Conservation (phyloP, 2,888 invertebrate genomes). For the Scaptomyza parva region DNA sequence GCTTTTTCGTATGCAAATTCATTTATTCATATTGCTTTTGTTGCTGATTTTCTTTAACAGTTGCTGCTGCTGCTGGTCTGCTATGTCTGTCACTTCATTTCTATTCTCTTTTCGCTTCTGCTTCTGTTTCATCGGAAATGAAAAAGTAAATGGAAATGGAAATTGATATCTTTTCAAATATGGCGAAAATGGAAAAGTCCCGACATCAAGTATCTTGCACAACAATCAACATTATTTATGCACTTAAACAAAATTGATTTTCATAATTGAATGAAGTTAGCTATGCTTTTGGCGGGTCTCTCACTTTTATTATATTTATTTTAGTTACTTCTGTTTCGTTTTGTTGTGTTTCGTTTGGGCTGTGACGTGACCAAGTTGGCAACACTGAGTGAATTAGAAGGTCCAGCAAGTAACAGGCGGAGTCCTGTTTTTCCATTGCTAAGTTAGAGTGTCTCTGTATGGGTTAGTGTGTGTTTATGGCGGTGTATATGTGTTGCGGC, state of each 20-base stretch:
- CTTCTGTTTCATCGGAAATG: slow-evolving; percentile 34
- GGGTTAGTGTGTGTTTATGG: slow-evolving; percentile 24
- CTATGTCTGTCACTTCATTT: slow-evolving; percentile 28
- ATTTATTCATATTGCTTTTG: slow-evolving; percentile 60
- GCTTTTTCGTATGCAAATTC: slow-evolving; percentile 62
- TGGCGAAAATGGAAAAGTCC: slow-evolving; percentile 40
- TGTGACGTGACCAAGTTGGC: slow-evolving; percentile 23
- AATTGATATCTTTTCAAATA: slow-evolving; percentile 39
- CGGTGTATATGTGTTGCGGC: slow-evolving; percentile 50
- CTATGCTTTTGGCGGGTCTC: neutral
- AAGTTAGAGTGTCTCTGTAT: slow-evolving; percentile 5
- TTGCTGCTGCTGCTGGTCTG: slow-evolving; percentile 25
- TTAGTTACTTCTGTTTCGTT: neutral
- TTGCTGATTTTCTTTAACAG: slow-evolving; percentile 51
- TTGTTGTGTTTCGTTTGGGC: slow-evolving; percentile 1
- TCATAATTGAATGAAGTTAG: slow-evolving; percentile 4
- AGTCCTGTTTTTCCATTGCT: slow-evolving; percentile 41
- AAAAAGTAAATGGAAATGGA: slow-evolving; percentile 35
- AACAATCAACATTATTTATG: slow-evolving; percentile 6
- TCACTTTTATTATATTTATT: neutral
- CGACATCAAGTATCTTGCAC: slow-evolving; percentile 12
- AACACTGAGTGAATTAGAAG: slow-evolving; percentile 20
- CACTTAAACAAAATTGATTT: neutral
- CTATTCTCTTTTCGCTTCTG: slow-evolving; percentile 20
- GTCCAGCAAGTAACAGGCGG: slow-evolving; percentile 65